Percentiles rank a stretch among this genome's conserved stretches.
These are phyloP conservation scores for Lanistes nyassanus DNA, from an alignment of 1,140 invertebrate species.

Conservation along the genomic window DNA sequence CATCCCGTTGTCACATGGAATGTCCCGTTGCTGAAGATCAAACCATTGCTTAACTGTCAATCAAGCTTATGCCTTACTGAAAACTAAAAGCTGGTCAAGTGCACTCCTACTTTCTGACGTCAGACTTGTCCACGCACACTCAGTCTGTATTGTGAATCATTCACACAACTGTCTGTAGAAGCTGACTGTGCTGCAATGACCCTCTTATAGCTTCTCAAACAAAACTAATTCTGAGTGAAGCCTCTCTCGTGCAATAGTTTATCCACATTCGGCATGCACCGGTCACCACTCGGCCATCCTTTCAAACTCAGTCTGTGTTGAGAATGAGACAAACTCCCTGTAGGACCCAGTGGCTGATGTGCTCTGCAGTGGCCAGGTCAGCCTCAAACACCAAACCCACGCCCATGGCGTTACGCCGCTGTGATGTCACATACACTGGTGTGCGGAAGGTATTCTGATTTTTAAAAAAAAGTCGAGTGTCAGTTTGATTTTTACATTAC, in stretches of 20 bases:
- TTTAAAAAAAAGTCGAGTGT: no score
- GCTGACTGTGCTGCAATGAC: background rate
- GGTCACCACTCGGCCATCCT: background rate
- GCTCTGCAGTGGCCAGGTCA: conserved; percentile 78
- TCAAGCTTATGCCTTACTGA: no score
- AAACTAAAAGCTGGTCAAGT: no score
- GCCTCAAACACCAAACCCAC: conserved; percentile 85
- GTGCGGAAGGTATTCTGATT: conserved; percentile 83
- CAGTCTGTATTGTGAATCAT: background rate
- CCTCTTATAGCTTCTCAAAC: no score
- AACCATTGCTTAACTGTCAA: no score
- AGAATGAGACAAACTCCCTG: conserved; percentile 83
- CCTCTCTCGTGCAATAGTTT: background rate
- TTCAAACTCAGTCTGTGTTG: conserved; percentile 70
- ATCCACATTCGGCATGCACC: background rate
- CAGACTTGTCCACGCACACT: background rate
- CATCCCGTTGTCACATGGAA: no score
- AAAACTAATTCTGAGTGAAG: background rate
- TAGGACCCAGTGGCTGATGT: conserved; percentile 83
- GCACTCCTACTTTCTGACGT: no score
- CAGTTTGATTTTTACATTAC: no score
- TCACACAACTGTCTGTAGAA: background rate
- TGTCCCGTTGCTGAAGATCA: no score
- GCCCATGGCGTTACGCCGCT: conserved; percentile 82
- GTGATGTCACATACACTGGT: conserved; percentile 84